A percentile compares a stretch with the other conserved stretches of the same genome.
Evolutionary conservation across 1,140 invertebrate species (phyloP).

Genomic region (Portunus trituberculatus): DNA sequence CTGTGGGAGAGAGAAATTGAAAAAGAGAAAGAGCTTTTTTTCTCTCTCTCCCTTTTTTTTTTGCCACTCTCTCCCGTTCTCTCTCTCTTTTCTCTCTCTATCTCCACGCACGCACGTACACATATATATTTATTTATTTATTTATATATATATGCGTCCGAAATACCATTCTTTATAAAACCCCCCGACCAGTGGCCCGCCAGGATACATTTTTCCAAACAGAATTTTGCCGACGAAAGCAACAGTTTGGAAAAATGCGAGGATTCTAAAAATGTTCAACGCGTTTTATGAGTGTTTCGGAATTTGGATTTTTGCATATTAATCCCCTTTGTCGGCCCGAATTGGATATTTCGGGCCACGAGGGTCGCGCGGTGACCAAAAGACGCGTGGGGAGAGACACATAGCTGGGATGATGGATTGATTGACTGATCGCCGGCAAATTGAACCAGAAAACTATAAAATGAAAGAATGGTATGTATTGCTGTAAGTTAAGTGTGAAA

Average conservation of each 20-base stretch:
- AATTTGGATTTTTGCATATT: constrained; percentile 71
- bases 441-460: too few species aligned
- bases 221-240: constrained; percentile 58
- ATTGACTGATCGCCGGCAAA: too few species aligned
- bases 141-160: constrained; percentile 37
- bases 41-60: not conserved
- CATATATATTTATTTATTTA: constrained; percentile 56
- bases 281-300: constrained; percentile 60
- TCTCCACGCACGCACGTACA: constrained; percentile 21
- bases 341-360: constrained; percentile 40
- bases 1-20: not conserved
- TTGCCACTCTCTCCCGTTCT: not conserved
- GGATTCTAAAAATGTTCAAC: constrained; percentile 45
- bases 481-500: too few species aligned
- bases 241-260: constrained; percentile 63
- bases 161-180: constrained; percentile 45
- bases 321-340: constrained; percentile 55
- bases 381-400: not conserved
- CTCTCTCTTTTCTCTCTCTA: not conserved
- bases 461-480: too few species aligned
- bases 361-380: not conserved
- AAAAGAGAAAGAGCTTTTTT: not conserved
- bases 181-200: not conserved
- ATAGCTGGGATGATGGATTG: not conserved
- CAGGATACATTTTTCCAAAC: constrained; percentile 62